Evolutionary conservation across 1,140 invertebrate species (phyloP).

Genomic region (Armadillidium nasatum): DNA sequence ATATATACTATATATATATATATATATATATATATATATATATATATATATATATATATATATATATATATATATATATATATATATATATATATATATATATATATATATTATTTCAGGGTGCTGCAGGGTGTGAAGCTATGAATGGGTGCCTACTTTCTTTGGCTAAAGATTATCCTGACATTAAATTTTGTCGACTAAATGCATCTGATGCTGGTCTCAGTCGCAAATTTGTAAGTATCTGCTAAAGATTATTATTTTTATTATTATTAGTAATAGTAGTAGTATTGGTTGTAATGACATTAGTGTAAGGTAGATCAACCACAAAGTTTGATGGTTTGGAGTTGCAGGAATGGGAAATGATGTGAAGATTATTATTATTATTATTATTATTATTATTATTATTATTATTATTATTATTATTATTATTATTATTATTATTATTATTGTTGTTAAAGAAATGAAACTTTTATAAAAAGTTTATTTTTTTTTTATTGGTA

Average conservation of each 20-base stretch:
- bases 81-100: too few relatives aligned
- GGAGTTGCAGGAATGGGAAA: too few relatives aligned
- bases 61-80: too few relatives aligned
- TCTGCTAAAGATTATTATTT: too few relatives aligned
- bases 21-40: too few relatives aligned
- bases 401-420: not conserved
- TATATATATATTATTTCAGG: constrained; percentile 47
- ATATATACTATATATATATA: too few relatives aligned
- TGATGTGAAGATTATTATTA: too few relatives aligned
- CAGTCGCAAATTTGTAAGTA: constrained; percentile 69
- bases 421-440: constrained; percentile 25
- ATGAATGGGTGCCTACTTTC: constrained; percentile 80
- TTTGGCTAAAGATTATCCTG: constrained; percentile 73
- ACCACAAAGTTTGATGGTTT: too few relatives aligned
- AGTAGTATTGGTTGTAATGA: too few relatives aligned
- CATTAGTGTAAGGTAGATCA: too few relatives aligned
- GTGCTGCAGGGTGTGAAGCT: constrained; percentile 66
- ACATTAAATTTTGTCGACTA: constrained; percentile 87
- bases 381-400: constrained; percentile 21
- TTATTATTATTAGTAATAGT: too few relatives aligned
- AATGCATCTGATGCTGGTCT: constrained; percentile 62
- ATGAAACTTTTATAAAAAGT: not conserved
- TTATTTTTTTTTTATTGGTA: constrained; percentile 33
- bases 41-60: too few relatives aligned
- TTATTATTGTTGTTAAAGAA: constrained; percentile 24